Evolutionary conservation across 2,888 invertebrate species (phyloP), one percentile per base, ranked within the genome.

Genomic region (Kryphioiulus occultus): DNA sequence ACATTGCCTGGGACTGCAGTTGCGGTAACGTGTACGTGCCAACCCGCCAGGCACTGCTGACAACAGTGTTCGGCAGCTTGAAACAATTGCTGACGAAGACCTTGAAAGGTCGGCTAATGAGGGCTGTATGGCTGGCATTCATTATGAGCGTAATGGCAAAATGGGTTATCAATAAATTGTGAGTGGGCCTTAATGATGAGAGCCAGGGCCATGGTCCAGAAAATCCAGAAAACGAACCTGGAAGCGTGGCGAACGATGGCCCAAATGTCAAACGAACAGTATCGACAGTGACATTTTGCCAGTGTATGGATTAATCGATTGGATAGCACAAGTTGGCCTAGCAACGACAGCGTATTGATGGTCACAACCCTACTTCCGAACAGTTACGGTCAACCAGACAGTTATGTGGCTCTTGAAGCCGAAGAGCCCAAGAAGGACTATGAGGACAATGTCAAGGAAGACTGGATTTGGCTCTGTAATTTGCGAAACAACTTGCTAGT

Each of bases 51-150:
- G 22, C 59, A 22, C 59, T n/a, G 59, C 22, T 22, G 19, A 22
- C 7, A 68, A 12, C 22, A 26, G 22, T 68, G 68, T 26, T 0
- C 7, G 9, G 68, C 68, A 68, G 30, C 78, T 78, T 19, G 53
- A 53, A 53, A 53, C n/a, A 30, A 78, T 78, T 30, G 78, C 78
- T 1, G 30, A 12, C 15, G 12, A 15, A 17, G 78, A 5, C 78
- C 78, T 78, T 78, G 78, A 78, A 78, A 78, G 22, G 30, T 26
- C 68, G 22, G n/a, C n/a, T 59, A 59, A n/a, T 26, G 68, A 68
- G 9, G 26, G 15, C 0, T 0, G n/a, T n/a, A 53, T 53, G 1
- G 59, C 22, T 22, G 22, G 22, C 59, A 78, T 78, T 78, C 26
- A 26, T 26, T 30, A 78, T 30, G 78, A 78, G 78, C 78, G 1